Evolutionary conservation across 2,113 vertebrate genomes (phyloP).

Genomic region (Zingel zingel): DNA sequence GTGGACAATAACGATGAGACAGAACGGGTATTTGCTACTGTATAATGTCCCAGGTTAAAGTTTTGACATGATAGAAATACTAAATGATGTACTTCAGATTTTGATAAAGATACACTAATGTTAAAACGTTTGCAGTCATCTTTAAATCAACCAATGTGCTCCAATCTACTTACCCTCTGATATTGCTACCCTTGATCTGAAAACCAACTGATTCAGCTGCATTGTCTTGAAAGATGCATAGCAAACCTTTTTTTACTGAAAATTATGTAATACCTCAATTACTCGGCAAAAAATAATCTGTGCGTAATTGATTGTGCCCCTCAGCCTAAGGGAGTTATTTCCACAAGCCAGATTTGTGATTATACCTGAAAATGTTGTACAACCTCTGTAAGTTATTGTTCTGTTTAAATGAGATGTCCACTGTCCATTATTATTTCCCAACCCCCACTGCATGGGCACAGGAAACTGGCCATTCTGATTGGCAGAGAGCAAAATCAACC

Average conservation of each 20-base stretch:
- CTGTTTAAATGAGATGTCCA: not conserved
- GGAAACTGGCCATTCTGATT: conserved; percentile 23
- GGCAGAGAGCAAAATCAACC: conserved; percentile 13
- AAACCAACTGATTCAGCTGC: not conserved
- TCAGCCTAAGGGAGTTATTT: not conserved
- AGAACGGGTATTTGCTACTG: not conserved
- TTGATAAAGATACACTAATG: not conserved
- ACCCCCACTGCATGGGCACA: not conserved
- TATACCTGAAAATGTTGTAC: not conserved
- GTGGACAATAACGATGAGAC: not conserved
- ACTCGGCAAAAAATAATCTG: not conserved
- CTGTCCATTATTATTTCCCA: conserved; percentile 3
- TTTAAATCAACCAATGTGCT: not conserved
- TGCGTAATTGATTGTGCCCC: not conserved
- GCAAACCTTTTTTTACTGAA: not conserved
- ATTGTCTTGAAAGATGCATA: not conserved
- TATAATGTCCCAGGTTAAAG: not conserved
- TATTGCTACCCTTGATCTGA: not conserved
- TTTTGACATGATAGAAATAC: not conserved
- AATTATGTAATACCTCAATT: not conserved
- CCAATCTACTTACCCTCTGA: not conserved
- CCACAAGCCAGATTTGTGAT: not conserved
- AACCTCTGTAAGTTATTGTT: not conserved
- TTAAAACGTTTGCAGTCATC: not conserved
- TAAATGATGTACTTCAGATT: not conserved